Conservation (phyloP, 2,797 vertebrate species). For the Eulemur coronatus region DNA sequence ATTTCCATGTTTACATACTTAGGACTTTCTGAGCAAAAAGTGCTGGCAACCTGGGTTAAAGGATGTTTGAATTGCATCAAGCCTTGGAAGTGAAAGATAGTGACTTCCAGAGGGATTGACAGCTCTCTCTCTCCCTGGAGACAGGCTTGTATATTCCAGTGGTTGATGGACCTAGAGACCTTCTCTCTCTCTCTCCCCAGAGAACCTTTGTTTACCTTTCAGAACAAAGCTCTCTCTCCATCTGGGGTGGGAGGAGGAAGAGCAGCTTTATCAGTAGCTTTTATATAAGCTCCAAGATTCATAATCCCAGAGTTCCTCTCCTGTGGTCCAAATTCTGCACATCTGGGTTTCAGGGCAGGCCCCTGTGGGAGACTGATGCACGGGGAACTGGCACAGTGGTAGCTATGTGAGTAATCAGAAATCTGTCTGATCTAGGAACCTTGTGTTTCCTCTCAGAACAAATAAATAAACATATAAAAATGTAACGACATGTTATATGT, state of each 20-base stretch:
- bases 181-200: neutral
- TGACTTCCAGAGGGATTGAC: neutral
- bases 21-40: neutral
- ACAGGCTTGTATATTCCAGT: too few species aligned
- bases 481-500: neutral
- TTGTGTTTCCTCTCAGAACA: neutral
- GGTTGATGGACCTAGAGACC: neutral
- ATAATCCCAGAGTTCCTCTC: rapidly evolving
- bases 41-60: neutral
- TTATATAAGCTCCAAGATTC: neutral
- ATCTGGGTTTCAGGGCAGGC: rapidly evolving
- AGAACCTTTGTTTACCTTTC: neutral
- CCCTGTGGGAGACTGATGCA: rapidly evolving
- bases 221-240: neutral
- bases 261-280: neutral
- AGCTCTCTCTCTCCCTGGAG: neutral
- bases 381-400: rapidly evolving
- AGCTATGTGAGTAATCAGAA: neutral
- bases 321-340: too few species aligned
- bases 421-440: neutral
- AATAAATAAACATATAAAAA: neutral
- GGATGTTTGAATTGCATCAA: neutral
- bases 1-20: rapidly evolving
- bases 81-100: too few species aligned
- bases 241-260: neutral